Base-by-base conservation (phyloP, 2,888 invertebrate species). In the Pasiphila rectangulata region DNA sequence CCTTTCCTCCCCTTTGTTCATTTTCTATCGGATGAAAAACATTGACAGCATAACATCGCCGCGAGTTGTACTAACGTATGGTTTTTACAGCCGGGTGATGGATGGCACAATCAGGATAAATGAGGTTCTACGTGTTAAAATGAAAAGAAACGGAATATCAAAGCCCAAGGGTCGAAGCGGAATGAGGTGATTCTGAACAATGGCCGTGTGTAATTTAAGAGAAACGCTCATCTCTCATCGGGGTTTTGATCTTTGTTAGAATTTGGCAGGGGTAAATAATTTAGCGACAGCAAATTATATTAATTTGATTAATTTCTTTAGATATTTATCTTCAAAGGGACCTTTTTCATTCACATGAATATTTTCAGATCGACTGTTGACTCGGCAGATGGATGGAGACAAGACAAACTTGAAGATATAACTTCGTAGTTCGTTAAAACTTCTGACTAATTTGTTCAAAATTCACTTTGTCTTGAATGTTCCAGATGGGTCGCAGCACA, bases 401-500 rank as follows among this genome's bases (percentile, higher is more conserved):
- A 56, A 64, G 59, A 62, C 59, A 56, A 64, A 61, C 64, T 64
- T 56, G 56, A 57, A 67, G 67, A 65, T 72, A 70, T 71, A 60
- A 73, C 54, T 52, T 37, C 32, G 49, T 73, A 75, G 75, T 77
- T 82, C 78, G 80, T 83, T 83, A 83, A 59, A 83, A 84, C 75
- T 83, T 80, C 69, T 63, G 62, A 84, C 76, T 83, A 83, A 84
- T 86, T 83, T 79, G 77, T 81, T 82, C 77, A 79, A 82, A 82
- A 79, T 83, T 82, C 79, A 84, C 82, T 85, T 82, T 79, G 83
- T 79, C 81, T 73, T 69, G 67, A 68, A 57, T 69, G 72, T 67
- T 70, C 74, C 84, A 84, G 83, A 82, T 81, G 83, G 81, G 79
- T 75, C 77, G 75, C 79, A 75, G 78, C 68, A 78, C 74, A 69